These are phyloP conservation scores for Daubentonia madagascariensis DNA, from an alignment of 2,113 vertebrate species.

Conservation along the genomic window DNA sequence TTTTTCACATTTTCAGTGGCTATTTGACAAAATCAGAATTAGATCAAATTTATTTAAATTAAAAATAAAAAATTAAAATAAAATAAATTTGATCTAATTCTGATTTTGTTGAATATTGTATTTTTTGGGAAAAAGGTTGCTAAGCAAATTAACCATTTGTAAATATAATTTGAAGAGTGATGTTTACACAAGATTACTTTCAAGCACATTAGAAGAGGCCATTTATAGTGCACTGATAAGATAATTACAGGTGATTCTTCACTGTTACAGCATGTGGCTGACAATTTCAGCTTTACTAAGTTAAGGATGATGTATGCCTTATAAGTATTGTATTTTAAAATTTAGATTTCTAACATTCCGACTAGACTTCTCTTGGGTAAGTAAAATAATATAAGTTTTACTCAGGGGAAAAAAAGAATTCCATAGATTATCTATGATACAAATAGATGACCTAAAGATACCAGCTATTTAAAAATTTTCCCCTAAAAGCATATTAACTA, in stretches of 20 bases:
- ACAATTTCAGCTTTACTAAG: neutral
- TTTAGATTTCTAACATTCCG: constrained; percentile 14
- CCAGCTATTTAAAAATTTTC: neutral
- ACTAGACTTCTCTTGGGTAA: neutral
- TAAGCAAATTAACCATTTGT: constrained; percentile 21
- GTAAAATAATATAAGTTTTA: neutral
- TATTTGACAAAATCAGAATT: neutral
- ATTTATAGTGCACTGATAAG: constrained; percentile 4
- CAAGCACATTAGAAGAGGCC: constrained; percentile 8
- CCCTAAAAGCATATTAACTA: neutral
- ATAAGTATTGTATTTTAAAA: neutral
- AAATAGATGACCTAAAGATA: constrained; percentile 5
- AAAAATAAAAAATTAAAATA: neutral
- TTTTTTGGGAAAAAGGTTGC: neutral
- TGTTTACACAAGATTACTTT: constrained; percentile 45
- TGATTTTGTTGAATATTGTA: neutral
- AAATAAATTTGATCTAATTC: neutral
- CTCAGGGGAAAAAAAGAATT: neutral
- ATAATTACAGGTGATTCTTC: constrained; percentile 6
- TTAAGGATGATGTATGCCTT: neutral
- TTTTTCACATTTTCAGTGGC: neutral
- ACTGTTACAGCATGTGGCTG: neutral
- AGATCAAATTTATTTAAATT: neutral
- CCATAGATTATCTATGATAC: neutral
- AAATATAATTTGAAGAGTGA: constrained; percentile 47